Percentiles rank a stretch among this genome's conserved stretches.
These are phyloP conservation scores for Eupithecia abbreviata DNA, from an alignment of 2,888 invertebrate genomes.

Conservation along the genomic window DNA sequence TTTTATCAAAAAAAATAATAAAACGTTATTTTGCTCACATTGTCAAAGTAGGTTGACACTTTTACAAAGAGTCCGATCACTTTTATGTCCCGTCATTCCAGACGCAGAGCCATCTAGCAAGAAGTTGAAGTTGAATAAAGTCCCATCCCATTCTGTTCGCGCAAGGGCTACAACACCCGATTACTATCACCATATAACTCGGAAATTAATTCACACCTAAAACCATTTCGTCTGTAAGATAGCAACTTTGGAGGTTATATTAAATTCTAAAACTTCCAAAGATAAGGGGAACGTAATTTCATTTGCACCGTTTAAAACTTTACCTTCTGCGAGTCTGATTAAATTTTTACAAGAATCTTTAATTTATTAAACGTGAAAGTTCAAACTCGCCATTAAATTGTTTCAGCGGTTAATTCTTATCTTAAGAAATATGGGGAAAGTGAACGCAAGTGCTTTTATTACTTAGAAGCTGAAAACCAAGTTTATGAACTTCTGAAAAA, in stretches of 20 bases:
- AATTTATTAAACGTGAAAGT: constrained; percentile 56
- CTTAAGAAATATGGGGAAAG: constrained; percentile 10
- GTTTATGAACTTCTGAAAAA: too few species aligned
- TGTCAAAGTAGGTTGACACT: too few species aligned
- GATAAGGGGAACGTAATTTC: constrained; percentile 71
- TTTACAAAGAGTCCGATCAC: too few species aligned
- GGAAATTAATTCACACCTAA: constrained; percentile 67
- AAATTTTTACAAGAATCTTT: constrained; percentile 70
- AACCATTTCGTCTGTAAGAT: constrained; percentile 61
- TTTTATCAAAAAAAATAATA: too few species aligned
- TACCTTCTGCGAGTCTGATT: constrained; percentile 60
- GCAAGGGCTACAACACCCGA: neutral
- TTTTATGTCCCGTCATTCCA: too few species aligned
- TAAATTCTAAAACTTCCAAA: constrained; percentile 68
- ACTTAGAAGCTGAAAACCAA: constrained; percentile 20
- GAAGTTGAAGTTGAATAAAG: too few species aligned
- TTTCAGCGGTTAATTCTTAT: constrained; percentile 40
- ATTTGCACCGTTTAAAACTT: constrained; percentile 72
- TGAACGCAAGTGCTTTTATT: constrained; percentile 16
- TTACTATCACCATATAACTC: constrained; percentile 34
- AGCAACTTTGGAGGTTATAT: constrained; percentile 69
- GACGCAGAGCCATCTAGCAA: too few species aligned
- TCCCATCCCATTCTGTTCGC: neutral
- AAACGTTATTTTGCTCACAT: too few species aligned
- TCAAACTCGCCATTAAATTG: constrained; percentile 35